phyloP scores from a whole-genome alignment of 2,888 invertebrate species.

The Fabriciana adippe region DNA sequence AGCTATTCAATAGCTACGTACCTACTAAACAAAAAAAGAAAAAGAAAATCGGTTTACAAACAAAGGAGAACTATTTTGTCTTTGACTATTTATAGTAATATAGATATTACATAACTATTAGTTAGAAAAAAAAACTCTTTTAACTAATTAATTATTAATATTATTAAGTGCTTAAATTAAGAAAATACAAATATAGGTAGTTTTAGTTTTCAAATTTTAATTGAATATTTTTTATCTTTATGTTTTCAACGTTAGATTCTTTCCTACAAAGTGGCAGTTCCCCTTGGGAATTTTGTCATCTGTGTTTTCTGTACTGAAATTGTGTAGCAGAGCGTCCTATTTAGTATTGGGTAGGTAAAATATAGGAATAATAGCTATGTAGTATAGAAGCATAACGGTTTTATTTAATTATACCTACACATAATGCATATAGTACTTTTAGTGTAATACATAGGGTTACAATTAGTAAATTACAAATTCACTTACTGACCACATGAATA shows the following conservation, averaged over 20 bases:
- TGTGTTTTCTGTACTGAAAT: conserved; percentile 41
- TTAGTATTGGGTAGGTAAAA: conserved; percentile 3
- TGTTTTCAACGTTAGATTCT: conserved; percentile 4
- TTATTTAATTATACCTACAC: conserved; percentile 3
- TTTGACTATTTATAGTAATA: too few relatives aligned
- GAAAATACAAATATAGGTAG: too few relatives aligned
- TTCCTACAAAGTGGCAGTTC: conserved; percentile 28
- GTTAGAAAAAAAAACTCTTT: too few relatives aligned
- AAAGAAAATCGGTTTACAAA: too few relatives aligned
- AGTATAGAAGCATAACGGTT: conserved; percentile 9
- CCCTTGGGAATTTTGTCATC: conserved; percentile 57
- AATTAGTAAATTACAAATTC: neutral
- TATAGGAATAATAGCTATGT: conserved; percentile 10
- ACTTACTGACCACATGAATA: neutral
- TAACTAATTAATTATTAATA: too few relatives aligned
- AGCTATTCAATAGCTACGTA: too few relatives aligned
- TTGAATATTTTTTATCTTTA: neutral
- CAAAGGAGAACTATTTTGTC: too few relatives aligned
- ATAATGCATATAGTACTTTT: too few relatives aligned
- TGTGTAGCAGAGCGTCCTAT: neutral
- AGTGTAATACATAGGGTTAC: neutral
- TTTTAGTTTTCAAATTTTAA: too few relatives aligned
- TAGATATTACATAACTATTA: too few relatives aligned
- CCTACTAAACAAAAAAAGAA: too few relatives aligned
- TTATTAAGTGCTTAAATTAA: too few relatives aligned